Evolutionary conservation across 2,888 invertebrate genomes (phyloP).

Genomic region (Aphodius granarius): DNA sequence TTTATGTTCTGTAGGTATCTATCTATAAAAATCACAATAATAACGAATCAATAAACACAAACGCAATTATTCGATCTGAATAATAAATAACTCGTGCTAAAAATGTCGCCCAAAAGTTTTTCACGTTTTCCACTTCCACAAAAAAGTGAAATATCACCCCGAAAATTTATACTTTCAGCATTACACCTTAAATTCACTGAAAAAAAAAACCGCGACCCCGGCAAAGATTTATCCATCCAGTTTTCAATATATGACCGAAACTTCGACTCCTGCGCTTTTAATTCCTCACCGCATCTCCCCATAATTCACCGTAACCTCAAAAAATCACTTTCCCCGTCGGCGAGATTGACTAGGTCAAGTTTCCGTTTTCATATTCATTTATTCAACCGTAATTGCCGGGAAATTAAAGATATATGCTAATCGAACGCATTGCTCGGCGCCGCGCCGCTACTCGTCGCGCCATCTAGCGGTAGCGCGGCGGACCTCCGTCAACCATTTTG

Average conservation of each 20-base stretch:
- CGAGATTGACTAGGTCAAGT: slow-evolving; percentile 19
- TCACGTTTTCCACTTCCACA: not conserved
- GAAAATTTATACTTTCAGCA: slow-evolving; percentile 19
- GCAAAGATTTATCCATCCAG: slow-evolving; percentile 37
- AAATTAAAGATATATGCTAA: slow-evolving; percentile 4
- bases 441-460: slow-evolving; percentile 41
- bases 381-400: slow-evolving; percentile 8
- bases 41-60: too few species aligned
- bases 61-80: too few species aligned
- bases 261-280: slow-evolving; percentile 39
- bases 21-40: too few species aligned
- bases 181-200: slow-evolving; percentile 9
- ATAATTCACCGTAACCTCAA: slow-evolving; percentile 42
- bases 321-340: slow-evolving; percentile 42
- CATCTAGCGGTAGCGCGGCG: slow-evolving; percentile 50
- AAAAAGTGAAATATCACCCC: slow-evolving; percentile 3
- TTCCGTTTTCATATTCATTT: slow-evolving; percentile 9
- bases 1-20: too few species aligned
- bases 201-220: slow-evolving; percentile 20
- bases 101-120: not conserved
- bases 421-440: slow-evolving; percentile 1
- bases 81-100: too few species aligned
- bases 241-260: slow-evolving; percentile 41
- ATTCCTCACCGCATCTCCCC: slow-evolving; percentile 30
- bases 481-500: slow-evolving; percentile 61